Evolutionary conservation across 2,797 vertebrate genomes (phyloP), one percentile per base, ranked within the genome.

Genomic region (Glyptemys insculpta): DNA sequence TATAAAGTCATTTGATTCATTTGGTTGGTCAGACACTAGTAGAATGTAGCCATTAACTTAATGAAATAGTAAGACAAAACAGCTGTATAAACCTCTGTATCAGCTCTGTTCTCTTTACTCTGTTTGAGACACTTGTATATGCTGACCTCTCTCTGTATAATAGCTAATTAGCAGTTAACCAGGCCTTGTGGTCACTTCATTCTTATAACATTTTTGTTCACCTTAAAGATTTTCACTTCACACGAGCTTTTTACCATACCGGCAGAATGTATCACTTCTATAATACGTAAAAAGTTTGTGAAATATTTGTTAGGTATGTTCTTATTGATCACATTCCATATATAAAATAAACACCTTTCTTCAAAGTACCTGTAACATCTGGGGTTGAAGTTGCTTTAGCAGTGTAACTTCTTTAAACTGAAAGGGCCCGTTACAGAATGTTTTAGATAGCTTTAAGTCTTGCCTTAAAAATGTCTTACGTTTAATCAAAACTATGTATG

Each of bases 31-130:
- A 72, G 12, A 50, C 12, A 2, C 83, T 44, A 29, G n/a, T 37
- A 12, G 29, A n/a, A 62, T 57, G 86, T 86, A 93, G 91, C 91
- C 31, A 89, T 95, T 96, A 88, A 91, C 87, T 91, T 50, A 62
- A 34, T 34, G 14, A 62, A 15, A 62, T 34, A 57, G 27, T 57
- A 41, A 78, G 27, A 72, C 6, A 18, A 37, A 80, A 31, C 27
- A 62, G 21, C 5, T 87, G 15, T 50, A 72, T 9, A 52, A 18
- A 41, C 31, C 31, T 62, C 56, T 62, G 31, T 62, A 34, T 34
- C 59, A 34, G 59, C 59, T 57, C 56, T 34, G 47, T 9, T 34
- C 50, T 90, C 93, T 94, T 31, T 90, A 78, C 87, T 54, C 86
- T 93, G 93, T 80, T 86, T 72, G 50, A 89, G 10, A 81, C 80